These are phyloP conservation scores for Tupaia chinensis DNA, from an alignment of 2,113 vertebrate genomes.

Conservation along the genomic window DNA sequence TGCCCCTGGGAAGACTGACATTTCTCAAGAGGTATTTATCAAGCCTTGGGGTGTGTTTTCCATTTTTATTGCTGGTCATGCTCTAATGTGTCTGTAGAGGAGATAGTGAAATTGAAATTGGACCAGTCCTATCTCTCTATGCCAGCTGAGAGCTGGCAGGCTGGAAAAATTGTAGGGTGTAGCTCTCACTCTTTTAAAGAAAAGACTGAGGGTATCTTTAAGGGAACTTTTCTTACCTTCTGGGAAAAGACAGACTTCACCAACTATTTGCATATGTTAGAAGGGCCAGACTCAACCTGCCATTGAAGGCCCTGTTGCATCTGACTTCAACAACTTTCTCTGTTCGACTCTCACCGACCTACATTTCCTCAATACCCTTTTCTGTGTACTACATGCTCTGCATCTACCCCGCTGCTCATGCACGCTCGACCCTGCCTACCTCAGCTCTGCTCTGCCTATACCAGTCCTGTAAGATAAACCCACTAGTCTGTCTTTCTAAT, in stretches of 20 bases:
- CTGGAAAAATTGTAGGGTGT: neutral
- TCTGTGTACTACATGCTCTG: fast-evolving
- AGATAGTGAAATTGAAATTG: conserved; percentile 74
- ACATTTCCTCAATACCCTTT: neutral
- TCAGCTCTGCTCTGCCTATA: neutral
- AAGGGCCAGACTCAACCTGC: neutral
- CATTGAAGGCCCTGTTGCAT: fast-evolving
- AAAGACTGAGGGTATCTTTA: neutral
- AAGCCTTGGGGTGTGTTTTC: conserved; percentile 41
- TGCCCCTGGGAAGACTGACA: neutral
- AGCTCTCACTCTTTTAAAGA: neutral
- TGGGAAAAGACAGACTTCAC: neutral
- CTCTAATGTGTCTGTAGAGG: conserved; percentile 66
- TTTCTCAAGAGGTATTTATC: conserved; percentile 53
- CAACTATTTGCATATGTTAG: neutral
- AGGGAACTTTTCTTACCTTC: neutral
- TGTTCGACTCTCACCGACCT: too few species aligned
- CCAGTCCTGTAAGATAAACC: neutral
- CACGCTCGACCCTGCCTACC: fast-evolving
- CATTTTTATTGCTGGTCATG: conserved; percentile 74
- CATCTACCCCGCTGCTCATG: fast-evolving
- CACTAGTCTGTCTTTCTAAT: fast-evolving
- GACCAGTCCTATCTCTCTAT: conserved; percentile 56
- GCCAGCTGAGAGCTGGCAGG: conserved; percentile 48
- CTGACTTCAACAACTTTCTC: neutral